Evolutionary conservation across 2,113 vertebrate genomes (phyloP), one percentile per base, ranked within the genome.

Genomic region (Notarius quadriscutis): DNA sequence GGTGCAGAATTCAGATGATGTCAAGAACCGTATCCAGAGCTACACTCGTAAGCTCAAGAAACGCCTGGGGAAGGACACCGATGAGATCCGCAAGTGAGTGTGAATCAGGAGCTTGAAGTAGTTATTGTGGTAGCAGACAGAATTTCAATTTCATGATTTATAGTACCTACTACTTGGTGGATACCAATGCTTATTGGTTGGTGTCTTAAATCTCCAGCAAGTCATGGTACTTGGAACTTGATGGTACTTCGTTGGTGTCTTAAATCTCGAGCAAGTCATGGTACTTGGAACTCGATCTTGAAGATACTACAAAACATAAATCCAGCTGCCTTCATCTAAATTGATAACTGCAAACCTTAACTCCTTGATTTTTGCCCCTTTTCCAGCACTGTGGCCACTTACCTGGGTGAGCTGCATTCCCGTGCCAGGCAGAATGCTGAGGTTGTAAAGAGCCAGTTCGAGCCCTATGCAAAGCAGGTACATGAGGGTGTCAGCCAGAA

Each of bases 1-100:
- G 88, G 92, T 93, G 30, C 95, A 95, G 92, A 96, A 96, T 86
- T 41, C 88, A 0, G 95, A 93, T 0, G 93, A 95, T 0, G 91
- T 95, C 7, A 93, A 84, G 22, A 79, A 17, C 88, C 95, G 95
- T 60, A 53, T 95, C 60, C 85, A 0, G 86, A 62, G 90, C 87
- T 96, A 95, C 91, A 89, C 92, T 69, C 91, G 91, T 91, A 97
- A 96, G 92, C 93, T 96, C 91, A 96, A 88, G 93, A 96, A 96
- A 22, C 94, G 96, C 7, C 92, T 97, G 88, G 81, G 34, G 92
- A 96, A 96, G 89, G 96, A 97, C 88, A 89, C 92, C 0, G 93
- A 95, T 63, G 93, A 95, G 88, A 95, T 97, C 81, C 92, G 89
- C 84, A 92, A 86, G 95, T 96, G 85, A 93, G 95, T 92, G 10